Evolutionary conservation across 2,888 invertebrate species (phyloP).

Genomic region (Acanthosepion esculentum): DNA sequence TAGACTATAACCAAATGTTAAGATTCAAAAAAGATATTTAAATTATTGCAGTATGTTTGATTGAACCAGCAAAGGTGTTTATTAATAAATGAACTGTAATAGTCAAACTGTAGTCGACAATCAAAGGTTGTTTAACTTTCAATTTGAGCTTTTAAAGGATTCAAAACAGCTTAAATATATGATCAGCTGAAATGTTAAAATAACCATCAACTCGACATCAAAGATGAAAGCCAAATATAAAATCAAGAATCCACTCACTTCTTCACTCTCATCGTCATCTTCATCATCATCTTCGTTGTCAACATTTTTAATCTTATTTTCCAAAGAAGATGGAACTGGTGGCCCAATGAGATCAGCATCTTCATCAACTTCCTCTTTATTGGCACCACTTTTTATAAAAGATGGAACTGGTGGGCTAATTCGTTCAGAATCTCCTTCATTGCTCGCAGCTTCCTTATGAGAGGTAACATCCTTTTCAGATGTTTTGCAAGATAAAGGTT

Average conservation of each 20-base stretch:
- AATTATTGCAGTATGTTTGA: too few relatives aligned
- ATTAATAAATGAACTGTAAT: too few relatives aligned
- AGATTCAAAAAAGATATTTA: too few relatives aligned
- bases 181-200: too few relatives aligned
- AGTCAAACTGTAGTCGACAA: too few relatives aligned
- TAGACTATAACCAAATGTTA: too few relatives aligned
- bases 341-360: constrained; percentile 45
- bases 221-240: too few relatives aligned
- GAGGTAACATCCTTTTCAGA: background rate
- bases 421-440: constrained; percentile 69
- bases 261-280: constrained; percentile 59
- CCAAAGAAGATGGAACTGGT: background rate
- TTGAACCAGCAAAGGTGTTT: too few relatives aligned
- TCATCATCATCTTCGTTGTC: constrained; percentile 60
- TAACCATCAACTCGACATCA: too few relatives aligned
- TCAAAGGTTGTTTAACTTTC: too few relatives aligned
- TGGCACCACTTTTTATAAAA: constrained; percentile 48
- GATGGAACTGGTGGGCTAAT: constrained; percentile 63
- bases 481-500: constrained; percentile 43
- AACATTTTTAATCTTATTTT: constrained; percentile 50
- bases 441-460: constrained; percentile 50
- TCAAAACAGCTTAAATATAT: too few relatives aligned
- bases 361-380: constrained; percentile 52
- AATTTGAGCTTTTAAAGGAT: too few relatives aligned
- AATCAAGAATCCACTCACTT: background rate